Evolutionary conservation across 1,140 invertebrate genomes (phyloP), one percentile per base, ranked within the genome.

Genomic region (Bombus impatiens): DNA sequence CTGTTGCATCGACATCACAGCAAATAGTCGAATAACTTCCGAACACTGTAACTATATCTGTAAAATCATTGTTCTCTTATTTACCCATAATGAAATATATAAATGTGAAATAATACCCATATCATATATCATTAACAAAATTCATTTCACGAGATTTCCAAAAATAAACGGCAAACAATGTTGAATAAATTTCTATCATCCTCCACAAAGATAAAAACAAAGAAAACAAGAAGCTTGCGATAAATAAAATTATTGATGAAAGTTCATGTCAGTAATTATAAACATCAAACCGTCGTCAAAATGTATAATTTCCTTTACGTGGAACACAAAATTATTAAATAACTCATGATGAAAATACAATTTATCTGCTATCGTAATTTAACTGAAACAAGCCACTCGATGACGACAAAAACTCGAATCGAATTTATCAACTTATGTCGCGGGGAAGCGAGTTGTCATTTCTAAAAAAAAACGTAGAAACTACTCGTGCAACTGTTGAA

Each of bases 1-100:
- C 92, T 98, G 97, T 95, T 98, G 98, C 94, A 97, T 96, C 85
- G 97, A 96, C 97, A 97, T 97, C 53, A 86, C 86, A 78, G 75
- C 9, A 25, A 35, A 8, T 22, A 5, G 2, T 28, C 25, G 40
- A 65, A 9, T 71, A 25, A 35, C 59, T 72, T 15, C 53, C 42
- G 25, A 42, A 25, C 71, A 40, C 42, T 77, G 44, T 3, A 72
- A 87, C 44, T 82, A 77, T 12, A 90, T 82, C 77, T 68, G 62
- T 18, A 75, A 59, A 40, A 77, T 22, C 37, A 80, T 62, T 40
- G 4, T 47, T 62, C 4, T 1, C 15, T 71, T 44, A 13, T 32
- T 42, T 35, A 3, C 0, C 8, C 15, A 53, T 59, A 40, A 82
- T 3, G 1, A 74, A 12, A 3, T 8, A 8, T n/a, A 53, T 42